Base-by-base conservation (phyloP, 2,797 vertebrate genomes). In the Petrocephalus sullivani region DNA sequence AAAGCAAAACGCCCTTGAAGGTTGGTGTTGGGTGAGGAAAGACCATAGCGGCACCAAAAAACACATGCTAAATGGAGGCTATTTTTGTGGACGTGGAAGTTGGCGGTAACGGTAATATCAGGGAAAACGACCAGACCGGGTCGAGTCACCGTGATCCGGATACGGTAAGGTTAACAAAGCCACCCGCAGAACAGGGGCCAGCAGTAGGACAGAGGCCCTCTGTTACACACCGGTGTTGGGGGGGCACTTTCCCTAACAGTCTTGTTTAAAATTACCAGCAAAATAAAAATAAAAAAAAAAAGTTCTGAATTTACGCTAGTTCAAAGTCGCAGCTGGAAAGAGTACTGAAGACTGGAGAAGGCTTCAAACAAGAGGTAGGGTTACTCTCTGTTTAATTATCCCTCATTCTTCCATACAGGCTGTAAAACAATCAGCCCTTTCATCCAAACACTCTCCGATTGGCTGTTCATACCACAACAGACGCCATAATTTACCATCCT, bases 231-330 rank as follows among this genome's bases (percentile, higher is more conserved):
- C n/a, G 4, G 67, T 75, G 37, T 8, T 41, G 7, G 78, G 41
- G 78, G 46, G 75, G 41, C 16, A 19, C 19, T 49, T 51, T 21
- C 46, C 78, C 9, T 9, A 21, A 5, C 78, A 82, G 78, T 46
- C 78, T 82, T 51, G n/a, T 82, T 82, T 82, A 51, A 82, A 82
- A 82, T 51, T 51, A 82, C 78, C n/a, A 51, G 37, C 78, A 82
- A 51, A 51, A 82, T 46, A 51, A 21, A 82, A 82, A 51, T 82
- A 41, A 41, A 41, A 41, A 37, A 46, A 51, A 41, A 46, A 82
- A 82, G 78, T 21, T 51, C 16, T 82, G 41, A 82, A 82, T 82
- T 51, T 46, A n/a, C 78, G 2, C 21, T 85, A 85, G 21, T 56
- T 85, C n/a, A 85, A 28, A 54, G 21, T 33, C 21, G 10, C 21